Evolutionary conservation across 2,888 invertebrate species (phyloP), one percentile per base, ranked within the genome.

Genomic region (Zaprionus obscuricornis): DNA sequence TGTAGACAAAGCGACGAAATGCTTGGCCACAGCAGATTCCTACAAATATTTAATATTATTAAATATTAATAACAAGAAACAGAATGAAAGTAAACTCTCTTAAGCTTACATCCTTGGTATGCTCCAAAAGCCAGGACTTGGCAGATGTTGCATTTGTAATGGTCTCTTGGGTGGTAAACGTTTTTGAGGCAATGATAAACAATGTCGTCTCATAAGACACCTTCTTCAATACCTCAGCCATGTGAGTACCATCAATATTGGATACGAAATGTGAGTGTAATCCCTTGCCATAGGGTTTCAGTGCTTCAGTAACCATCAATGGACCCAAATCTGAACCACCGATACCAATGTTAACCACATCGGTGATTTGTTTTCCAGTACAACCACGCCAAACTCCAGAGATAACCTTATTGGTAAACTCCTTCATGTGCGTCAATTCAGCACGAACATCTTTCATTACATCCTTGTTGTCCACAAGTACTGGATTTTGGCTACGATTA

Each of bases 251-350:
- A 91, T 99, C 99, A 85, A 99, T 97, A 90, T 99, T 99, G 1
- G 99, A 99, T 0, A 99, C 98, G 91, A 99, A 99, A 90, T 99
- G 98, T 5, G 92, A 92, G 65, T 94, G 94, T 2, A 98, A 94
- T 0, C 98, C 97, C 81, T 94, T 93, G 75, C 94, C 95, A 87
- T 95, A 98, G 8, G 97, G 96, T 86, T 97, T 97, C 47, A 99
- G 92, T 0, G 99, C 98, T 91, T 99, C 99, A 0, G 98, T 98
- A 33, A 98, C 99, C 99, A 99, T 99, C 37, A 98, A 91, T 0
- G 99, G 99, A 1, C 99, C 99, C 88, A 99, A 92, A 92, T 99
- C 99, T 0, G 99, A 99, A 26, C 99, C 99, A 22, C 99, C 99
- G 87, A 99, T 99, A 59, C 99, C 99, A 90, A 99, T 99, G 91